Base-by-base conservation (phyloP, 2,888 invertebrate genomes). In the Cacoxenus indagator region DNA sequence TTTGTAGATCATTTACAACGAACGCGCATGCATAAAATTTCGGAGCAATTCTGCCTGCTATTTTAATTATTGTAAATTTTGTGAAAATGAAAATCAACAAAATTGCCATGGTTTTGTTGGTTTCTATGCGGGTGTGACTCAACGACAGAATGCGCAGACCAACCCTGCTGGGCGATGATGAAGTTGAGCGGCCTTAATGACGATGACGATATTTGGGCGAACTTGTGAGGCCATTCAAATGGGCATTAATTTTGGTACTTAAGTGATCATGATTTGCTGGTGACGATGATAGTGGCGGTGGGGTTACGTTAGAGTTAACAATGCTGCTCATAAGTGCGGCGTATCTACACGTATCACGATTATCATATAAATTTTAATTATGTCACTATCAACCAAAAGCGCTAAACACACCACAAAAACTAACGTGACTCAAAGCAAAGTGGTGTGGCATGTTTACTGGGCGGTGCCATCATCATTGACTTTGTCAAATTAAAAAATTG, bases 351-450 rank as follows among this genome's bases (percentile, higher is more conserved):
- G 37, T 37, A 55, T 65, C 65, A 55, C 57, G 67, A 71, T 66
- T 75, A 75, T 76, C 76, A 69, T 75, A 83, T 80, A 83, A 83
- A 80, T 80, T 83, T 76, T 76, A 80, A 83, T 82, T 81, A 80
- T 82, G 82, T 78, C 79, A 73, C 80, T 83, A 83, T 78, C 74
- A 79, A 78, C 78, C 66, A 81, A 79, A 79, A 71, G 68, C 73
- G 81, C 9, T 54, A 54, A 54, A 54, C 24, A 24, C 8, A 51
- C 5, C 9, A 31, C 6, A 31, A 31, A 31, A n/a, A n/a, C 5
- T 8, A 31, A 31, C 31, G 31, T 31, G 31, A 31, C 31, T 5
- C 31, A 8, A 31, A n/a, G n/a, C 31, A 31, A 31, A 31, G 31
- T 31, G 31, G 31, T 31, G 31, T 31, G 31, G 31, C 31, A 8